phyloP scores from a whole-genome alignment of 1,140 invertebrate genomes.

The Coptotermes formosanus region DNA sequence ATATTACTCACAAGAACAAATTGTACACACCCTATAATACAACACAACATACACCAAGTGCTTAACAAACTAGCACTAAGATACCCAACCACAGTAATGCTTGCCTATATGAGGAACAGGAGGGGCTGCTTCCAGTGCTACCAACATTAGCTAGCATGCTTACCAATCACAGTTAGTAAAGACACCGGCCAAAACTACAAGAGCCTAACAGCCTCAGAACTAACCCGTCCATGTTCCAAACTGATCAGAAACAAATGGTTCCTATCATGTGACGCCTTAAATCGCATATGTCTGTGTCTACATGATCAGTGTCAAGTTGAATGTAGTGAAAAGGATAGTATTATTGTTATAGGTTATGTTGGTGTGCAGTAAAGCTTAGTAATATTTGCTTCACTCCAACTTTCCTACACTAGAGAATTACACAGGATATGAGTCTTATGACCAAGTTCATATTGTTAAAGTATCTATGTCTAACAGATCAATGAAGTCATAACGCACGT shows the following conservation, averaged over 20 bases:
- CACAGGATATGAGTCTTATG: too few relatives aligned
- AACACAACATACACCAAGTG: neutral
- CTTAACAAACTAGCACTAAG: conserved; percentile 28
- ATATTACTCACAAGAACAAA: conserved; percentile 16
- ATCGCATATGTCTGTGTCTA: neutral
- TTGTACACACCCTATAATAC: neutral
- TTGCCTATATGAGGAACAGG: conserved; percentile 4
- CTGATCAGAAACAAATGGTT: conserved; percentile 1
- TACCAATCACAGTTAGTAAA: conserved; percentile 27
- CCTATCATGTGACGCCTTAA: neutral
- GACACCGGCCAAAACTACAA: conserved; percentile 20
- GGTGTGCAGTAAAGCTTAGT: too few relatives aligned
- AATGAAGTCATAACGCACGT: neutral
- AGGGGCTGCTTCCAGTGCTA: conserved; percentile 28
- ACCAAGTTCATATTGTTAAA: neutral
- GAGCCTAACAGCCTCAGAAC: conserved; percentile 7
- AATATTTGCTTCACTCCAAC: too few relatives aligned
- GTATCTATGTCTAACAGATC: neutral
- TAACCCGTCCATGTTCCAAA: neutral
- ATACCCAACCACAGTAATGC: conserved; percentile 25
- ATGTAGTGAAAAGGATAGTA: neutral
- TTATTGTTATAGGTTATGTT: too few relatives aligned
- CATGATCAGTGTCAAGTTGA: neutral
- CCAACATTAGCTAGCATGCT: conserved; percentile 23
- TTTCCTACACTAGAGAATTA: too few relatives aligned